Evolutionary conservation across 2,113 vertebrate genomes (phyloP).

Genomic region (Hyla sarda): DNA sequence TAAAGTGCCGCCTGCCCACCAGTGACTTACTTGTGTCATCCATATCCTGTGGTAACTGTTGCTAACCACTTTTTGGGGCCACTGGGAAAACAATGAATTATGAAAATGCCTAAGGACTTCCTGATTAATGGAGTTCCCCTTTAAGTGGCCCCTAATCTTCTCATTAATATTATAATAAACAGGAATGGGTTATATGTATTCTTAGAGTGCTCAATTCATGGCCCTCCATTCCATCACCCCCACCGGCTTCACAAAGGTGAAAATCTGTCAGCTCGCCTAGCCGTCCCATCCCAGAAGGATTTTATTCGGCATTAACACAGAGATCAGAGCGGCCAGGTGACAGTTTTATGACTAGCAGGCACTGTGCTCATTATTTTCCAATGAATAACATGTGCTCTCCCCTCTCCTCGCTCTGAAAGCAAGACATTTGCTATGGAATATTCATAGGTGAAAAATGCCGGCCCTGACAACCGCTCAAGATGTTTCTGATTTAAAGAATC

Average conservation of each 20-base stretch:
- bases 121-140: neutral
- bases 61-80: neutral
- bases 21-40: neutral
- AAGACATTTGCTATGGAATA: slow-evolving; percentile 45
- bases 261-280: slow-evolving; percentile 39
- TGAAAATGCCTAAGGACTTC: neutral
- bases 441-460: slow-evolving; percentile 55
- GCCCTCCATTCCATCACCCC: neutral
- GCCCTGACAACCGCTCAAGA: slow-evolving; percentile 46
- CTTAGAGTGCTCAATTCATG: neutral
- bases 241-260: slow-evolving; percentile 9
- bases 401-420: slow-evolving; percentile 42
- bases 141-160: neutral
- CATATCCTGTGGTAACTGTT: neutral
- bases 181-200: neutral
- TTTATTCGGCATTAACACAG: slow-evolving; percentile 55
- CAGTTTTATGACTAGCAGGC: slow-evolving; percentile 52
- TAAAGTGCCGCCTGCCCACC: neutral
- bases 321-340: slow-evolving; percentile 53
- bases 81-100: neutral
- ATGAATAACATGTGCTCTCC: slow-evolving; percentile 56
- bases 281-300: slow-evolving; percentile 49
- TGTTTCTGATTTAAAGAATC: slow-evolving; percentile 52
- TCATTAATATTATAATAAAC: neutral
- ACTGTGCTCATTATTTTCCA: slow-evolving; percentile 55